Evolutionary conservation across 2,113 vertebrate species (phyloP), one percentile per base, ranked within the genome.

Genomic region (Colistium nudipinnis): DNA sequence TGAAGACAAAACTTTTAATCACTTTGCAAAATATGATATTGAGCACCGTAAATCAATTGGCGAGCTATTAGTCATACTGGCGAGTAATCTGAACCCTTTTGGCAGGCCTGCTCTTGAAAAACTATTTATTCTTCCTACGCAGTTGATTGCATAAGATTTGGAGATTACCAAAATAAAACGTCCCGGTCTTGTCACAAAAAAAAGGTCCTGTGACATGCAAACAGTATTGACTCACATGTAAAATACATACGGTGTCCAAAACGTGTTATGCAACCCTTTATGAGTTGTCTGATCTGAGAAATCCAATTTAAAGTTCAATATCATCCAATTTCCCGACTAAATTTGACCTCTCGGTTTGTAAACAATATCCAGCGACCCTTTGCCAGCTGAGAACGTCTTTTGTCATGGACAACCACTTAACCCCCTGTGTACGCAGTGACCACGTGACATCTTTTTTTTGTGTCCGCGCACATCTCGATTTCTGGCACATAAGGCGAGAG

Each of bases 41-140:
- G 74, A 73, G 78, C 54, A 61, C 60, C 55, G 57, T 89, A 90
- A 87, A 92, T 88, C 82, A 82, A 68, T 68, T 60, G 59, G 60
- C 76, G 70, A 84, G 65, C 66, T 83, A 88, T 88, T 67, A 87
- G 33, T 87, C 70, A 54, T 44, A 56, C 65, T 44, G 48, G 43
- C 28, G 52, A 75, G 80, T 66, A 83, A 86, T 63, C 51, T 56
- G 66, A 81, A 70, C 27, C n/a, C 25, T 49, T 74, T 63, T 78
- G 81, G 76, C 86, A 90, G 65, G 82, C 69, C 66, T 39, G 53
- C 67, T 86, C 78, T 71, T 76, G 71, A 82, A 86, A 82, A 80
- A 74, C 31, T 74, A 80, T 77, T 86, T 85, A 80, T 61, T 79
- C 62, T 73, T 75, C 66, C 72, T 76, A 65, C 33, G 38, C 65